Evolutionary conservation across 2,888 invertebrate genomes (phyloP).

Genomic region (Yponomeuta sedellus): DNA sequence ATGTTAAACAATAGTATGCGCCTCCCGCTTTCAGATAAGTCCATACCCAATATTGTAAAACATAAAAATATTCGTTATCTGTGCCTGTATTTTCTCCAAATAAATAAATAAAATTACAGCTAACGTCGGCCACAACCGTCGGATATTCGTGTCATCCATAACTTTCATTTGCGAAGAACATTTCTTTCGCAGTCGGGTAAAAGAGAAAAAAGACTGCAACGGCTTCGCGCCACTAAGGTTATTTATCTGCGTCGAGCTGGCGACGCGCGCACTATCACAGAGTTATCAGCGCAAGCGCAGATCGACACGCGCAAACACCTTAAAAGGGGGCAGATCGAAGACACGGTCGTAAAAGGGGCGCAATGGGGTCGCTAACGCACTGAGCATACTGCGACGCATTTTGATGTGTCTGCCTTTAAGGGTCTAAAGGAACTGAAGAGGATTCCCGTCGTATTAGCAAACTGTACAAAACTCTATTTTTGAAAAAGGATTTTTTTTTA

Average conservation of each 20-base stretch:
- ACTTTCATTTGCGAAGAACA: neutral
- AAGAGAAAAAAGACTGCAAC: neutral
- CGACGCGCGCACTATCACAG: constrained; percentile 1
- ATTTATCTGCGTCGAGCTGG: neutral
- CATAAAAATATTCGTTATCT: too few species aligned
- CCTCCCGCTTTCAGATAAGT: too few species aligned
- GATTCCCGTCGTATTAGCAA: too few species aligned
- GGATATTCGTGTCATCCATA: too few species aligned
- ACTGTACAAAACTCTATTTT: too few species aligned
- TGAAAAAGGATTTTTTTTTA: too few species aligned
- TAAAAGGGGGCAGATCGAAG: constrained; percentile 39
- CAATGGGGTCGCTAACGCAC: constrained; percentile 29
- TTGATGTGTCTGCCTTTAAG: constrained; percentile 29
- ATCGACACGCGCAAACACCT: constrained; percentile 40
- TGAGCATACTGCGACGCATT: constrained; percentile 28
- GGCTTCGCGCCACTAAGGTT: neutral
- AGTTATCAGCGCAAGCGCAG: constrained; percentile 19
- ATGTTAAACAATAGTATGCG: too few species aligned
- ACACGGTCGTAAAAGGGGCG: constrained; percentile 40
- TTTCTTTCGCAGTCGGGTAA: neutral
- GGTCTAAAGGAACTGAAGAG: too few species aligned
- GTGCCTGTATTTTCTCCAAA: too few species aligned
- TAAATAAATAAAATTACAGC: too few species aligned
- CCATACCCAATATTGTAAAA: too few species aligned
- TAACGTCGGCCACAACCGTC: too few species aligned